Conservation (phyloP, 2,797 vertebrate species). For the Lepidocolaptes lacrymiger region DNA sequence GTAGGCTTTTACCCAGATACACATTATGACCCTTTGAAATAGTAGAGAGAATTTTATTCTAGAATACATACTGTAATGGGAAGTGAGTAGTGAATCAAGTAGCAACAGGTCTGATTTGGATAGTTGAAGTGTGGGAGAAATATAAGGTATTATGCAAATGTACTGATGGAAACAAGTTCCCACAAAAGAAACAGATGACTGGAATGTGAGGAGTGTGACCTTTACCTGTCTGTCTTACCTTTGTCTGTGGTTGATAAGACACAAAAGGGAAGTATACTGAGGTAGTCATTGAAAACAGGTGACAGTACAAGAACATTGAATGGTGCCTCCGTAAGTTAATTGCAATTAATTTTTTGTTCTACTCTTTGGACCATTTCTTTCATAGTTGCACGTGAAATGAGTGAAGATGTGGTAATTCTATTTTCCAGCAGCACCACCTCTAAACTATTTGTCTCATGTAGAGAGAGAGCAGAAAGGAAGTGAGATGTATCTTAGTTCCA, state of each 20-base stretch:
- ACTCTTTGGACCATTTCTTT: not conserved
- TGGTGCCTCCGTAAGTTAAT: not conserved
- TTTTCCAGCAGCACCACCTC: not conserved
- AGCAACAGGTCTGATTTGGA: not conserved
- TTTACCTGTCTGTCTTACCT: not conserved
- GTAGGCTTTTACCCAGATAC: not conserved
- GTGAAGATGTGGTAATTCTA: not conserved
- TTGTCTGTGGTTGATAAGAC: not conserved
- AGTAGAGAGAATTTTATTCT: not conserved
- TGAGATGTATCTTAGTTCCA: accelerated
- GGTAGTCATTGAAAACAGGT: not conserved
- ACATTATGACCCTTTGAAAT: not conserved
- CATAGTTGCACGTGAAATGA: not conserved
- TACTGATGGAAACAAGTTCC: not conserved
- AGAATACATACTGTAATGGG: not conserved
- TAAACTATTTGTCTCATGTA: not conserved
- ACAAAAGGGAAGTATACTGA: not conserved
- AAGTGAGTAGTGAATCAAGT: not conserved
- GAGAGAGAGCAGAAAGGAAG: not conserved
- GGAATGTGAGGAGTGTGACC: not conserved
- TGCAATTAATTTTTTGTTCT: not conserved
- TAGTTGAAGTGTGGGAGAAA: not conserved
- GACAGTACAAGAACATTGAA: not conserved
- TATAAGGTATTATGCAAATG: not conserved
- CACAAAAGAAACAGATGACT: not conserved